phyloP scores from a whole-genome alignment of 1,140 invertebrate genomes.

The Venturia canescens region DNA sequence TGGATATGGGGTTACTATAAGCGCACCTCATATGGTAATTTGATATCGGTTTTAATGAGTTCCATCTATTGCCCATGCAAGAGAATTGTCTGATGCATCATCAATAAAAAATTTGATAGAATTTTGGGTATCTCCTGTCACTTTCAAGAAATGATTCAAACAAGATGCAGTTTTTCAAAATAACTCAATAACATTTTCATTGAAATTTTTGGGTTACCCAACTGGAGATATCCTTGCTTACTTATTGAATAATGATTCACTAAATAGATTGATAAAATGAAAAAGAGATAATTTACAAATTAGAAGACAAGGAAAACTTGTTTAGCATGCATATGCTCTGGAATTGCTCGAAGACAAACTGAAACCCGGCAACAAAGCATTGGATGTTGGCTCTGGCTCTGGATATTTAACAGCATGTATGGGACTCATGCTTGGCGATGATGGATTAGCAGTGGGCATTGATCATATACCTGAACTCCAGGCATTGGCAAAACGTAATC shows the following conservation, averaged over 20 bases:
- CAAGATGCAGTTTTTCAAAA: no score
- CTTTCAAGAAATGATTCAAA: no score
- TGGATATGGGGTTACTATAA: constrained; percentile 95
- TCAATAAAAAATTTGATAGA: neutral
- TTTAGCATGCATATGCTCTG: constrained; percentile 94
- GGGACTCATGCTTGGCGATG: constrained; percentile 89
- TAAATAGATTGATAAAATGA: neutral
- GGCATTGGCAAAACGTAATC: constrained; percentile 85
- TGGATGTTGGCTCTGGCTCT: constrained; percentile 97
- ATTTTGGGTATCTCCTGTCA: no score
- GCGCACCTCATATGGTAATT: constrained; percentile 97
- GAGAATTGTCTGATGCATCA: constrained; percentile 23
- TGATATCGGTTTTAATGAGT: constrained; percentile 14
- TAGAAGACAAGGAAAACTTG: constrained; percentile 55
- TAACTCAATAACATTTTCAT: no score
- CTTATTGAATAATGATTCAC: neutral
- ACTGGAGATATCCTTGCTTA: neutral
- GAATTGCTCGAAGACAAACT: constrained; percentile 92
- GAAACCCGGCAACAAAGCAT: constrained; percentile 85
- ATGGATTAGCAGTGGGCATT: constrained; percentile 90
- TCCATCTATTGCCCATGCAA: constrained; percentile 16
- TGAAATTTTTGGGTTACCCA: no score
- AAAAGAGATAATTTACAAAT: constrained; percentile 46
- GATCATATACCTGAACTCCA: constrained; percentile 95
- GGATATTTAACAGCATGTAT: constrained; percentile 98